Evolutionary conservation across 2,797 vertebrate genomes (phyloP), one percentile per base, ranked within the genome.

Genomic region (Ctenochaetus hawaiiensis): DNA sequence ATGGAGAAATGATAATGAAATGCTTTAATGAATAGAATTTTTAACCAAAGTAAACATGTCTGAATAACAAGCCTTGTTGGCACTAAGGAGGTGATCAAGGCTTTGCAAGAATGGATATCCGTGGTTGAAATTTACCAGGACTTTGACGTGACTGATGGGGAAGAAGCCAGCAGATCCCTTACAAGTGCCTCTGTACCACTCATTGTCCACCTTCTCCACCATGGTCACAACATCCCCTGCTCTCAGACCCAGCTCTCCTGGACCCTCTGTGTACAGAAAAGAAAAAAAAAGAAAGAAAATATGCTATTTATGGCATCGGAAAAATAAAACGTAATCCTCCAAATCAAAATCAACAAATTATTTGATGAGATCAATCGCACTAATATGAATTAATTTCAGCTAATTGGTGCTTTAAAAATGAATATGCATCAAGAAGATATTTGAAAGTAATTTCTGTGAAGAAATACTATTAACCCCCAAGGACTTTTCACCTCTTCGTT

Each of bases 141-240:
- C 89, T 96, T 95, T 94, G 83, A 96, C 96, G 22, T 96, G 96
- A 91, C 60, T 97, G 82, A 95, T 84, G 30, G 98, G 98, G 92
- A 99, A 99, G 82, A 96, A 94, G 9, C 98, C 98, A 16, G 93
- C 93, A 54, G 85, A 89, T 76, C 95, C 96, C 84, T 93, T 92
- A 75, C 95, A 96, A 74, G 93, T 97, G 47, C 98, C 98, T 86
- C 84, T 92, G 92, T 97, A 99, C 98, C 98, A 99, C 54, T 98
- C 95, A 0, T 65, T 45, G 93, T 98, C 96, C 62, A 99, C 87
- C 87, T 95, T 95, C 94, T 98, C 97, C 88, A 98, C 93, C 89
- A 94, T 94, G 90, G 77, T 94, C 85, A 99, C 95, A 8, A 93
- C 88, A 67, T 99, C 98, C 82, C 98, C 98, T 70, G 93, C 92